A percentile compares a stretch with the other conserved stretches of the same genome.
Evolutionary conservation across 2,113 vertebrate genomes (phyloP).

Genomic region (Percopsis transmontana): DNA sequence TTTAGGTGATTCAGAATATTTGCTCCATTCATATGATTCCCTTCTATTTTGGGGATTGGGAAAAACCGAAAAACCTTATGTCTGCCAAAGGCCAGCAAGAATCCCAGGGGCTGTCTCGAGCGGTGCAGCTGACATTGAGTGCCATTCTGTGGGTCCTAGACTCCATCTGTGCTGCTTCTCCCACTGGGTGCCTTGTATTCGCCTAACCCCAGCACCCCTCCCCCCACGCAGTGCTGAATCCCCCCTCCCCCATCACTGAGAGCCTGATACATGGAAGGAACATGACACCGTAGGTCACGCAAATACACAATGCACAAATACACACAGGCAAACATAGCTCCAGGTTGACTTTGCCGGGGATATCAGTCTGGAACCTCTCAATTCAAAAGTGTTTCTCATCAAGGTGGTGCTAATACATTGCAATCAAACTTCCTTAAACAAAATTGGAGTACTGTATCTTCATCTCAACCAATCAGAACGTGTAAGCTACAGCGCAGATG

Average conservation of each 20-base stretch:
- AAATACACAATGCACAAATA: constrained; percentile 7
- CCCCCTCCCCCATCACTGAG: constrained; percentile 7
- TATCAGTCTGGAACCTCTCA: too few relatives aligned
- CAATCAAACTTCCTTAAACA: too few relatives aligned
- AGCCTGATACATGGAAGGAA: constrained; percentile 12
- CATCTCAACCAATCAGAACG: too few relatives aligned
- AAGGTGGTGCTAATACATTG: too few relatives aligned
- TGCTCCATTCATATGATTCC: constrained; percentile 68
- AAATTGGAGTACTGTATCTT: too few relatives aligned
- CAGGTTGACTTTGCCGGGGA: too few relatives aligned
- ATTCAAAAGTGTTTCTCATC: too few relatives aligned
- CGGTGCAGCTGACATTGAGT: constrained; percentile 66
- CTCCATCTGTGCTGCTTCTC: constrained; percentile 72
- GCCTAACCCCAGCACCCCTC: constrained; percentile 22
- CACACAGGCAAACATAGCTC: constrained; percentile 19
- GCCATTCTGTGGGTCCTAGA: constrained; percentile 57
- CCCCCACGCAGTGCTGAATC: constrained; percentile 7
- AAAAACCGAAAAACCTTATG: constrained; percentile 49
- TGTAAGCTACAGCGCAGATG: too few relatives aligned
- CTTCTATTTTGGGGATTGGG: constrained; percentile 19
- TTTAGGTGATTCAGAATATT: constrained; percentile 61
- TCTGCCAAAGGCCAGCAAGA: constrained; percentile 50
- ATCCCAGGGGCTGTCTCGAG: constrained; percentile 61
- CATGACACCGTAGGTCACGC: constrained; percentile 7
- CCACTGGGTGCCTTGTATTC: constrained; percentile 56